Evolutionary conservation across 1,140 invertebrate genomes (phyloP), one percentile per base, ranked within the genome.

Genomic region (Drosophila arizonae): DNA sequence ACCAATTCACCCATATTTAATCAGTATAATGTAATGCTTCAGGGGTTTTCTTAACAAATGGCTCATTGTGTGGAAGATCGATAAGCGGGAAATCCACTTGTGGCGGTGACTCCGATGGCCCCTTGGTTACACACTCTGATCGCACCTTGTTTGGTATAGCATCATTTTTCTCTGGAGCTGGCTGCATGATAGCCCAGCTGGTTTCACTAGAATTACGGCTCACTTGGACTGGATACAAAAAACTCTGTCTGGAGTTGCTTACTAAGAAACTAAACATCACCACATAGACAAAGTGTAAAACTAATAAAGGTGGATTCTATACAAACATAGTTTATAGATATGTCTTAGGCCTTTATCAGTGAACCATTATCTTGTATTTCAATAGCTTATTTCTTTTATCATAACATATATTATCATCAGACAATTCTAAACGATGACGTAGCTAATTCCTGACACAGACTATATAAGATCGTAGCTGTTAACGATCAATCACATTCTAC

Each of bases 91-190:
- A 45, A 3, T 89, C 87, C 0, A 78, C 72, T 0, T 91, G 90
- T 51, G 79, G 78, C 6, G 93, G 93, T 45, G 93, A 94, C 89
- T 93, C 92, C 46, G 93, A 93, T 54, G 93, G 93, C 48, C 92
- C 92, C 8, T 76, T 94, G 51, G 87, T 92, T 1, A 92, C 93
- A 36, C 50, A 73, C 4, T 92, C 92, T 57, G 63, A 70, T 10
- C 54, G 65, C 6, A 85, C 87, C 0, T 77, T 92, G 46, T 81
- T 93, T 15, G 93, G 93, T 26, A 81, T 93, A n/a, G 85, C 92
- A 4, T 93, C 69, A 1, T 84, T 79, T 46, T 74, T 51, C 3
- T 65, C 77, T 0, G 15, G 8, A 1, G 50, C 45, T 2, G 72
- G 81, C 6, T 85, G 81, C 33, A 71, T 4, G 70, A 55, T 3